These are phyloP conservation scores for Agrenia bidenticulata DNA, from an alignment of 2,888 invertebrate species.

Conservation along the genomic window DNA sequence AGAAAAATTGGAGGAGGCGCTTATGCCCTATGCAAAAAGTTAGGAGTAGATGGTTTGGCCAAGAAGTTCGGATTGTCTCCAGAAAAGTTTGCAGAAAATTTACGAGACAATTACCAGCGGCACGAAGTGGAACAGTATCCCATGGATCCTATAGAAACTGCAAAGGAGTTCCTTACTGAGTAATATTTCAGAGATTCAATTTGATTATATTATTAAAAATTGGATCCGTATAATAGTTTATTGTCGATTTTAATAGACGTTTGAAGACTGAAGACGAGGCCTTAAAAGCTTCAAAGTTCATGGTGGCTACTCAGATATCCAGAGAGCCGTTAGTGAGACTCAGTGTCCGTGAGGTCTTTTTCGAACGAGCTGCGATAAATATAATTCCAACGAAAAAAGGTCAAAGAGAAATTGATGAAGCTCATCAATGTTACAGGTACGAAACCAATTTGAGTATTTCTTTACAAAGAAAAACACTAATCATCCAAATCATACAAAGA, in stretches of 20 bases:
- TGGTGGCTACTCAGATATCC: slow-evolving; percentile 91
- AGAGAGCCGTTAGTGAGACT: slow-evolving; percentile 86
- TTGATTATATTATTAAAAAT: slow-evolving; percentile 18
- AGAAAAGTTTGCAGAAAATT: slow-evolving; percentile 93
- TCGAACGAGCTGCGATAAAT: slow-evolving; percentile 80
- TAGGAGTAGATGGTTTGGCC: slow-evolving; percentile 80
- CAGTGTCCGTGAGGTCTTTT: slow-evolving; percentile 80
- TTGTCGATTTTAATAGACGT: slow-evolving; percentile 57
- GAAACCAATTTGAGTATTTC: neutral
- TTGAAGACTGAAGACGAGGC: slow-evolving; percentile 77
- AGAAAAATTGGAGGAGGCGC: slow-evolving; percentile 69
- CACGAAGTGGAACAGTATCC: slow-evolving; percentile 93
- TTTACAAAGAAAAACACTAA: neutral
- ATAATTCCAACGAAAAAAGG: slow-evolving; percentile 87
- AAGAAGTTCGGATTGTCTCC: slow-evolving; percentile 90
- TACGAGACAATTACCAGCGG: slow-evolving; percentile 90
- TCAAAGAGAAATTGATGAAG: slow-evolving; percentile 91
- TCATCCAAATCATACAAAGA: neutral
- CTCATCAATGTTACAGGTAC: slow-evolving; percentile 76
- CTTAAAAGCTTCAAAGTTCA: slow-evolving; percentile 84
- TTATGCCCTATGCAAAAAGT: slow-evolving; percentile 81
- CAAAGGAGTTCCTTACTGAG: slow-evolving; percentile 67
- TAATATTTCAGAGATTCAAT: slow-evolving; percentile 54
- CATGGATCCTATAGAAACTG: slow-evolving; percentile 77
- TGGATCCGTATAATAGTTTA: slow-evolving; percentile 13